A percentile compares a stretch with the other conserved stretches of the same genome.
These are phyloP conservation scores for Leucophora obtusa DNA, from an alignment of 2,888 invertebrate species.

Conservation along the genomic window DNA sequence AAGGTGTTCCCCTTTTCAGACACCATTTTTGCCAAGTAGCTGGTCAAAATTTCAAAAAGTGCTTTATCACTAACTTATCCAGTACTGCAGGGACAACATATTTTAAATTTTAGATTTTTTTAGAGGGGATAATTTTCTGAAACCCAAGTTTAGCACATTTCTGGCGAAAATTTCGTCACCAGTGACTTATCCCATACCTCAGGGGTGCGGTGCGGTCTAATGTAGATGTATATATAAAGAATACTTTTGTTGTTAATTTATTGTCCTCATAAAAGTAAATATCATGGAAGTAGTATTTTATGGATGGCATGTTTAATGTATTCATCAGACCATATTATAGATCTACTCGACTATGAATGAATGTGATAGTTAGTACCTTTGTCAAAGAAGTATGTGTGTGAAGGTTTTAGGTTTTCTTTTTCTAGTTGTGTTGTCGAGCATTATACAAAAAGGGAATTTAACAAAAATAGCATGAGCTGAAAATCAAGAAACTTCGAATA, in stretches of 20 bases:
- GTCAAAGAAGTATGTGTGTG: slow-evolving; percentile 2
- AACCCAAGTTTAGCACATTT: too few species aligned
- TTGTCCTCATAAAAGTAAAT: slow-evolving; percentile 25
- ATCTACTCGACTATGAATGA: background rate
- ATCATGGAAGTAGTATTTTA: slow-evolving; percentile 3
- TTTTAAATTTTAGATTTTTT: too few species aligned
- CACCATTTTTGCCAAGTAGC: too few species aligned
- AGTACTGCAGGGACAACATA: too few species aligned
- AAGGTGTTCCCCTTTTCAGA: too few species aligned
- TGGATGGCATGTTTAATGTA: background rate
- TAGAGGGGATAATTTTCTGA: too few species aligned
- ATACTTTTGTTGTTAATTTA: slow-evolving; percentile 47
- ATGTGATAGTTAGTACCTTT: background rate
- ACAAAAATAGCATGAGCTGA: slow-evolving; percentile 1
- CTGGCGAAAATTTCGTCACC: too few species aligned
- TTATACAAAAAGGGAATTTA: slow-evolving; percentile 45
- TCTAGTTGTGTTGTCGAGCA: slow-evolving; percentile 26
- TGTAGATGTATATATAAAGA: too few species aligned
- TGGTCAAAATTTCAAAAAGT: too few species aligned
- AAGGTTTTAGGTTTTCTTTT: background rate
- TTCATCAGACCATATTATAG: slow-evolving; percentile 17
- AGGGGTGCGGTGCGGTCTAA: too few species aligned
- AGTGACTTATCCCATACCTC: too few species aligned
- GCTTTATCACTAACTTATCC: too few species aligned
- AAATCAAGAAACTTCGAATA: slow-evolving; percentile 15